Base-by-base conservation (phyloP, 2,113 vertebrate genomes). In the Pygathrix nemaeus region DNA sequence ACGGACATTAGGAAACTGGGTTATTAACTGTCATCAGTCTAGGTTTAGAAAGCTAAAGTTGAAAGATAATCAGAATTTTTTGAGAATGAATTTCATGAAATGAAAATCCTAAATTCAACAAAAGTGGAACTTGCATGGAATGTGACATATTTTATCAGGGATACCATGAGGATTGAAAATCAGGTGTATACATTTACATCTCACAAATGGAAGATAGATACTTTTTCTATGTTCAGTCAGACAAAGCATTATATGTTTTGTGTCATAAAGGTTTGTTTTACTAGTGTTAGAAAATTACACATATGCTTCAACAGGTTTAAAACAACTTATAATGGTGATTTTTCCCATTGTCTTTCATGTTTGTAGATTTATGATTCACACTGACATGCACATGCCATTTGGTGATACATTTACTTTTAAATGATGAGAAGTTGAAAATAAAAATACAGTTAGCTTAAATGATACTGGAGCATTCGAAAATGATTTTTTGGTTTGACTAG, bases 361-460 rank as follows among this genome's bases (percentile, higher is more conserved):
- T 89, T 88, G 72, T 68, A 73, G 86, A 93, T 70, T 86, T 87
- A 84, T 82, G 38, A 61, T 20, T 83, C 73, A 89, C 9, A 52
- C 0, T 85, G 38, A 72, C 17, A 92, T 88, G 27, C 12, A 64
- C 25, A 50, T 87, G 59, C 8, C 18, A 70, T 91, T 97, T 90
- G 43, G 75, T 94, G 30, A 76, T 61, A 30, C 92, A 91, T 92
- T 96, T 96, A 86, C 6, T 64, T 95, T 90, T 96, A 61, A 90
- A 61, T 45, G 11, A 12, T 68, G 35, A 11, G n/a, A 97, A 87
- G 57, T 2, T 13, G 32, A 68, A 48, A 38, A 68, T 48, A 80
- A 83, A 64, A 59, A 32, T 73, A 35, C 5, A 72, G 12, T 30
- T 75, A 81, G 82, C 82, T 94, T 90, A 76, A 79, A 40, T 96